Percentiles rank a stretch among this genome's conserved stretches.
Evolutionary conservation across 2,797 vertebrate genomes (phyloP).

Genomic region (Tragopan temminckii): DNA sequence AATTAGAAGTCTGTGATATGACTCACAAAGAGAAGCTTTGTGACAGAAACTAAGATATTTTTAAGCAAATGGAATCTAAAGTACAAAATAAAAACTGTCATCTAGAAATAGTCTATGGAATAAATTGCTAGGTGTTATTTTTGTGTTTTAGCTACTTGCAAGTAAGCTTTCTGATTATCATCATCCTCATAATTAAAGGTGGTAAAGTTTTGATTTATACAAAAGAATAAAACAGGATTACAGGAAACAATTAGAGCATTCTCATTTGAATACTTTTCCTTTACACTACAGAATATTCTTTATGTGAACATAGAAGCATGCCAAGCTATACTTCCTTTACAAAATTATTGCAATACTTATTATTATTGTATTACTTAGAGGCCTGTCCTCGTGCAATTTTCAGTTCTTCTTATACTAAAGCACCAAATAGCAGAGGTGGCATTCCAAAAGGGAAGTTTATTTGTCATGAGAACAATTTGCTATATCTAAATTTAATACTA

Average conservation of each 20-base stretch:
- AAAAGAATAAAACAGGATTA: background rate
- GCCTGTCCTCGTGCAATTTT: background rate
- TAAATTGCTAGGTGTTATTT: constrained; percentile 7
- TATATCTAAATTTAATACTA: background rate
- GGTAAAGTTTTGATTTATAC: background rate
- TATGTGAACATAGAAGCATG: background rate
- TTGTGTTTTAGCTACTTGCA: background rate
- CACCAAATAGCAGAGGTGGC: background rate
- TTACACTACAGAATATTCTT: background rate
- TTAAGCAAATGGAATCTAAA: constrained; percentile 34
- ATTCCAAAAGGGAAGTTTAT: background rate
- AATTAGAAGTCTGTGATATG: constrained; percentile 57
- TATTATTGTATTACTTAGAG: background rate
- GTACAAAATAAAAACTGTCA: constrained; percentile 48
- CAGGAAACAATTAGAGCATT: background rate
- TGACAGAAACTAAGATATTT: constrained; percentile 53
- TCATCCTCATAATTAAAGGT: background rate
- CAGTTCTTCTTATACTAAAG: background rate
- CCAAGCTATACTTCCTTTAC: background rate
- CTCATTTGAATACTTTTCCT: background rate
- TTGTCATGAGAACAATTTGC: background rate
- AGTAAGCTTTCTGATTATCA: background rate
- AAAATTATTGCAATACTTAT: background rate
- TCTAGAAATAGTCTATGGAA: background rate
- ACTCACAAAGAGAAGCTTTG: constrained; percentile 60